Conservation (phyloP, 2,113 vertebrate species). For the Tychaedon coryphoeus region DNA sequence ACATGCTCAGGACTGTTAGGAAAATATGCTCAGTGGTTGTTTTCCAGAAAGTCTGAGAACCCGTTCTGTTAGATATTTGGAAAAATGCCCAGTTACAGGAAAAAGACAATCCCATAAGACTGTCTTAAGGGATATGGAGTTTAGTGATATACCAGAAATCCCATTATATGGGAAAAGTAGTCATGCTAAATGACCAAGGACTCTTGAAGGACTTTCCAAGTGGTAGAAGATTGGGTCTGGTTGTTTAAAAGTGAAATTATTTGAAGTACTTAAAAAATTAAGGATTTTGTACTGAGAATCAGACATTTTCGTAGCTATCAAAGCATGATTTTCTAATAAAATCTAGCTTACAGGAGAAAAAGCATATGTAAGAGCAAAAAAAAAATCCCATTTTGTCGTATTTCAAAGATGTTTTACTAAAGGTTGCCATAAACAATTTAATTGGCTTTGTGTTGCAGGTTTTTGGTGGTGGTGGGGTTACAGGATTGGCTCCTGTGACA, state of each 20-base stretch:
- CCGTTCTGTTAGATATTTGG: not conserved
- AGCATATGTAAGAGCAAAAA: accelerated
- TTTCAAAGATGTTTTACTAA: not conserved
- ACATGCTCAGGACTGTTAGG: not conserved
- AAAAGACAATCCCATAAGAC: not conserved
- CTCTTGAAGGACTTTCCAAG: not conserved
- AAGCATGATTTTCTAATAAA: not conserved
- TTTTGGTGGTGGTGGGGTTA: not conserved
- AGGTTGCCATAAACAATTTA: not conserved
- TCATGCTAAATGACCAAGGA: not conserved
- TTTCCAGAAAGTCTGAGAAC: not conserved
- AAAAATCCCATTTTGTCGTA: not conserved
- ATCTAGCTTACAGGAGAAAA: not conserved
- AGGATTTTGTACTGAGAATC: not conserved
- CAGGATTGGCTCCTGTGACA: not conserved
- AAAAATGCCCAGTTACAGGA: not conserved
- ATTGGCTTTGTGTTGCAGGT: not conserved
- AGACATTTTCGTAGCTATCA: not conserved
- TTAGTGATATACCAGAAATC: not conserved
- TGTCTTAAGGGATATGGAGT: not conserved
- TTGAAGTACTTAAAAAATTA: not conserved
- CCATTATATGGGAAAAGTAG: not conserved
- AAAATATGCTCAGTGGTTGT: not conserved
- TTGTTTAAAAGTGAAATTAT: not conserved
- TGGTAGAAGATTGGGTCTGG: not conserved